Evolutionary conservation across 2,113 vertebrate species (phyloP).

Genomic region (Larimichthys polyactis): DNA sequence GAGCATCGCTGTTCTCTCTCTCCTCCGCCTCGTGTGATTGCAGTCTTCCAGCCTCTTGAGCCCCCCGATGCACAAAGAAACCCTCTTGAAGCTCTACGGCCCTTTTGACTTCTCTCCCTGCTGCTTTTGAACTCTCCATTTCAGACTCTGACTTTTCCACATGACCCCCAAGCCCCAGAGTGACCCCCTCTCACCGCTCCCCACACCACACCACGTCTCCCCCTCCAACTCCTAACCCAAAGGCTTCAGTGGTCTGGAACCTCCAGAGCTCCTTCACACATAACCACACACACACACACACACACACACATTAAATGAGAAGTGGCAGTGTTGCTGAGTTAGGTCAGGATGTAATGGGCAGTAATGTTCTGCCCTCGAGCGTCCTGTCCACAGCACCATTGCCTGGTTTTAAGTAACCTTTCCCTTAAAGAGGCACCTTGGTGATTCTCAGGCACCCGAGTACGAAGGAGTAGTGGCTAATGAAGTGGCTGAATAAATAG

Average conservation of each 20-base stretch:
- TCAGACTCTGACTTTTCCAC: slow-evolving; percentile 78
- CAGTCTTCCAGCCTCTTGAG: slow-evolving; percentile 54
- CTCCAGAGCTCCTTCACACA: slow-evolving; percentile 65
- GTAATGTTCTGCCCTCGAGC: slow-evolving; percentile 75
- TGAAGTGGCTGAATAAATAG: slow-evolving; percentile 78
- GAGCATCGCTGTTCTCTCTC: slow-evolving; percentile 12
- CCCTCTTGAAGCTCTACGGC: slow-evolving; percentile 60
- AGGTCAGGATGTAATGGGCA: slow-evolving; percentile 78
- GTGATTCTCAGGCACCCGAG: slow-evolving; percentile 62
- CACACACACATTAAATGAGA: slow-evolving; percentile 74
- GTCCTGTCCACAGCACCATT: slow-evolving; percentile 65
- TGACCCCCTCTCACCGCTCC: slow-evolving; percentile 37
- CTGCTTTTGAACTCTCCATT: slow-evolving; percentile 81
- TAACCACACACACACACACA: slow-evolving; percentile 55
- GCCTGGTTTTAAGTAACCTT: slow-evolving; percentile 80
- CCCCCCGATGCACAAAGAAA: slow-evolving; percentile 68
- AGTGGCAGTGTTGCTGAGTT: slow-evolving; percentile 85
- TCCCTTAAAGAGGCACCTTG: slow-evolving; percentile 74
- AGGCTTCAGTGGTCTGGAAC: slow-evolving; percentile 76
- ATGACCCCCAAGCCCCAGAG: slow-evolving; percentile 73
- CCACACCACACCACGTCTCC: background rate
- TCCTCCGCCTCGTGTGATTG: slow-evolving; percentile 31
- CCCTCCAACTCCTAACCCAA: slow-evolving; percentile 19
- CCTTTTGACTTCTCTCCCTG: slow-evolving; percentile 76
- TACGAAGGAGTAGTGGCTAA: slow-evolving; percentile 67